Evolutionary conservation across 2,888 invertebrate genomes (phyloP), one percentile per base, ranked within the genome.

Genomic region (Bibio marci): DNA sequence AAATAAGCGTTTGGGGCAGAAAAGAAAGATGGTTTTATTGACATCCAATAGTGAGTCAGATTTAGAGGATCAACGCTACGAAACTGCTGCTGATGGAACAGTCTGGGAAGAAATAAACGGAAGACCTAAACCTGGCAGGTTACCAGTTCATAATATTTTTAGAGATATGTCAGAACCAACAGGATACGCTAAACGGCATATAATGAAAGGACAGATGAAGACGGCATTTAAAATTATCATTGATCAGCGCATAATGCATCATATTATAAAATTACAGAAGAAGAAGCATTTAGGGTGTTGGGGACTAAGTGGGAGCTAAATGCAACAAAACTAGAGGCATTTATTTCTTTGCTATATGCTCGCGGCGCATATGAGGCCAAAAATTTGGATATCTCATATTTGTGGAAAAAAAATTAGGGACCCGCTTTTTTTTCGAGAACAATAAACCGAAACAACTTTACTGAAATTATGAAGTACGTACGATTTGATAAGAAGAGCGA

Each of bases 361-460:
- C 48, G 48, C 30, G 50, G 49, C 25, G 48, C 45, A 37, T 48
- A 46, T 43, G 47, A 46, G 34, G 46, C 42, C 27, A 48, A 43
- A 28, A 47, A 42, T 41, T 38, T 50, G 39, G 39, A 42, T 13
- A 43, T 10, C n/a, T n/a, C n/a, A n/a, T n/a, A n/a, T n/a, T n/a
- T n/a, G n/a, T n/a, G n/a, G n/a, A n/a, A n/a, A n/a, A 45, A 46
- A 37, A 48, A 47, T 12, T 50, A 45, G 45, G 47, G 49, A 6
- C 45, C 47, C 11, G 5, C 37, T n/a, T 49, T 50, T 47, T 47
- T 47, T 38, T 40, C 44, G 32, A 41, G 45, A 27, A 45, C 44
- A 17, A 51, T 49, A 46, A 38, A 43, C 34, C 42, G 49, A 34
- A 37, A 46, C 40, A 38, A 41, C 18, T 52, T 50, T 42, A 44